Evolutionary conservation across 2,113 vertebrate genomes (phyloP), one percentile per base, ranked within the genome.

Genomic region (Clarias gariepinus): DNA sequence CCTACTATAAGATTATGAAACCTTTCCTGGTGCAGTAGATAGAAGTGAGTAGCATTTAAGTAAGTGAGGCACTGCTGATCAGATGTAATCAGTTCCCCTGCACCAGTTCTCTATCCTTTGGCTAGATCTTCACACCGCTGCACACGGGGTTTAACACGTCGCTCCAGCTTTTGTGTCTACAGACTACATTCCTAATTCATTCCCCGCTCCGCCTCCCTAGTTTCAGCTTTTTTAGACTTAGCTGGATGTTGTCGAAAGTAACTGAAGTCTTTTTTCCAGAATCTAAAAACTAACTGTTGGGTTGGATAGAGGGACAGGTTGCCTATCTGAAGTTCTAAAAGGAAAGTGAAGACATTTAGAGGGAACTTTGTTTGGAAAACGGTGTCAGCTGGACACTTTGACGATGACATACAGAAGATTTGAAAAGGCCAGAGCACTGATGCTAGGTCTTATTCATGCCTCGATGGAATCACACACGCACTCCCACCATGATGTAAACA

Each of bases 351-450:
- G 87, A 89, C 82, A 69, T 81, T 2, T 55, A 64, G 86, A 87
- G n/a, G 74, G 41, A 47, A 66, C 85, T 79, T 90, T 66, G 71
- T 36, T 86, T 86, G 63, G 53, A 85, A 68, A 82, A 74, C 41
- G 66, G 57, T 85, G 79, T 85, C 47, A 71, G 83, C 71, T 61
- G 81, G 71, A 71, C 41, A 66, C 85, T 85, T 85, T 89, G 80
- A 88, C 83, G 81, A 86, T 41, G 60, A 64, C 53, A 57, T 79
- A 86, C 82, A 64, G 84, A 61, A 81, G 52, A 80, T 61, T 89
- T 89, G 88, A 87, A 87, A 90, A 73, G 68, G 85, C 85, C 77
- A 83, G 58, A 89, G 79, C 60, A 57, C 36, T 61, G 78, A 47
- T 83, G 76, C 74, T 90, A 86, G 30, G 57, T 61, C 57, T 81